Evolutionary conservation across 2,797 vertebrate genomes (phyloP).

Genomic region (Coregonus suidteri): DNA sequence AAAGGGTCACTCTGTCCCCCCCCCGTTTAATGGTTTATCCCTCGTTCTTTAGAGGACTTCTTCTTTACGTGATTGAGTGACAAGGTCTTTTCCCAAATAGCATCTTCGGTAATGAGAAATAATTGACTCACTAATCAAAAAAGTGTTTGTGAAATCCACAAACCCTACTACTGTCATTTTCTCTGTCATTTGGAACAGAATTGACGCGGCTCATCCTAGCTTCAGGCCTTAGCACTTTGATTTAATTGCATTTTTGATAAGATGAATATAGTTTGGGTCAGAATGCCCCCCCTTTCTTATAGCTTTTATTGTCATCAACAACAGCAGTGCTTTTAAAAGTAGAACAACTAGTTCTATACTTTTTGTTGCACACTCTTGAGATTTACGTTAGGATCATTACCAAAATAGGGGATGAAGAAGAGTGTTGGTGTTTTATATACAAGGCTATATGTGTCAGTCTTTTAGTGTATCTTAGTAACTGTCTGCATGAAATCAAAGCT

Average conservation of each 20-base stretch:
- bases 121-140: slow-evolving; percentile 82
- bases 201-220: slow-evolving; percentile 72
- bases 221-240: slow-evolving; percentile 76
- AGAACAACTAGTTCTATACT: slow-evolving; percentile 37
- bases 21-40: slow-evolving; percentile 75
- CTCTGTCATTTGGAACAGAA: slow-evolving; percentile 77
- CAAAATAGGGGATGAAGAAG: too few relatives aligned
- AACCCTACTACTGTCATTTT: slow-evolving; percentile 72
- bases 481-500: slow-evolving; percentile 11
- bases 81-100: slow-evolving; percentile 81
- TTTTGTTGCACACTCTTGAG: slow-evolving; percentile 32
- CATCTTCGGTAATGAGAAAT: slow-evolving; percentile 82
- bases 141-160: slow-evolving; percentile 78
- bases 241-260: slow-evolving; percentile 77
- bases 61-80: slow-evolving; percentile 77
- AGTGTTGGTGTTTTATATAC: not conserved
- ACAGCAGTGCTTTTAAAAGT: slow-evolving; percentile 53
- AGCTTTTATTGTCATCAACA: slow-evolving; percentile 70
- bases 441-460: too few relatives aligned
- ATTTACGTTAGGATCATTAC: not conserved
- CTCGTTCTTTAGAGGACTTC: slow-evolving; percentile 72
- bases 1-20: slow-evolving; percentile 64
- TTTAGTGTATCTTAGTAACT: slow-evolving; percentile 32
- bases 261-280: slow-evolving; percentile 75
- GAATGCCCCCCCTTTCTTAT: slow-evolving; percentile 24